Percentiles rank a stretch among this genome's conserved stretches.
These are phyloP conservation scores for Brachystomella parvula DNA, from an alignment of 1,140 invertebrate species.

Conservation along the genomic window DNA sequence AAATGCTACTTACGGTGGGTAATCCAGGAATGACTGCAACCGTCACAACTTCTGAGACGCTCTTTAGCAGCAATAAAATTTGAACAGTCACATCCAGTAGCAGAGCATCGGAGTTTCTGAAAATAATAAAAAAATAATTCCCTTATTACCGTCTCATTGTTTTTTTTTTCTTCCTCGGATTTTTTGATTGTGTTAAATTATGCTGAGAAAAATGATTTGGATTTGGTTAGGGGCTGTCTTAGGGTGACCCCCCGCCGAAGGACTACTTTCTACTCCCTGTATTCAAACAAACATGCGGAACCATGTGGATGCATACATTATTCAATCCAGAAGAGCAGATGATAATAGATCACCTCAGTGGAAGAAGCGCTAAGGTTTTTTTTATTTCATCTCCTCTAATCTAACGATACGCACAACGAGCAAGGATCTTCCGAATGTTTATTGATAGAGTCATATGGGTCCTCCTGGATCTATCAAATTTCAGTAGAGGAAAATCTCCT, in stretches of 20 bases:
- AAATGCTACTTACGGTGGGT: conserved; percentile 10
- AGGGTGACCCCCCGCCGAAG: background rate
- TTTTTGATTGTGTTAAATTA: too few species aligned
- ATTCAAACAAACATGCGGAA: background rate
- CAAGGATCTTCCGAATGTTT: conserved; percentile 1
- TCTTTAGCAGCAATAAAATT: conserved; percentile 18
- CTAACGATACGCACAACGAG: too few species aligned
- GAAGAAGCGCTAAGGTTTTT: too few species aligned
- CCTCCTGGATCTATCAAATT: too few species aligned
- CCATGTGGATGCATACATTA: conserved; percentile 11
- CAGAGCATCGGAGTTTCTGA: conserved; percentile 19
- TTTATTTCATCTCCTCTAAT: too few species aligned
- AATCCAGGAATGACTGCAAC: conserved; percentile 16
- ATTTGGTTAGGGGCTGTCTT: background rate
- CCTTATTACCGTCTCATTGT: background rate
- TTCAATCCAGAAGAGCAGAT: background rate
- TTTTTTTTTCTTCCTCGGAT: background rate
- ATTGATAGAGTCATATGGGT: background rate
- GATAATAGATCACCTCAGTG: background rate
- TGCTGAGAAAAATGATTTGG: background rate
- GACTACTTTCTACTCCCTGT: background rate
- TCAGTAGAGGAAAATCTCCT: too few species aligned
- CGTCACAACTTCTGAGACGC: conserved; percentile 5
- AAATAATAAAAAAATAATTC: conserved; percentile 11
- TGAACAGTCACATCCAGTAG: conserved; percentile 11